These are phyloP conservation scores for Drosophila affinis DNA, from an alignment of 2,888 invertebrate species.

Conservation along the genomic window DNA sequence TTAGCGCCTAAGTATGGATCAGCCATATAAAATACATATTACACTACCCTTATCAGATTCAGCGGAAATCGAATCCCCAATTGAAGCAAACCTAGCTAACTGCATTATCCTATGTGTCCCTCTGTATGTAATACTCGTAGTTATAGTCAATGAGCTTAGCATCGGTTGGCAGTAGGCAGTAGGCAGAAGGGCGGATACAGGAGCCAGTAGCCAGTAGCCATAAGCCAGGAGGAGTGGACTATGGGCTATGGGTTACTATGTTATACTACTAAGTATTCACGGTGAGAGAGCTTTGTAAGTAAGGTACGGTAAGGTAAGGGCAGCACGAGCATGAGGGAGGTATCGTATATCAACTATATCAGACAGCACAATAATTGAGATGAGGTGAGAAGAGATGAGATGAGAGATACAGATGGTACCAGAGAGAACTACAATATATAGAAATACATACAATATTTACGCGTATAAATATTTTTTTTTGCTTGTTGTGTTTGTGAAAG, in stretches of 20 bases:
- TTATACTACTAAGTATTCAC: conserved; percentile 17
- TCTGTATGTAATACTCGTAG: conserved; percentile 37
- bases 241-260: conserved; percentile 18
- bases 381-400: background rate
- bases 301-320: conserved; percentile 38
- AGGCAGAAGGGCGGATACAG: background rate
- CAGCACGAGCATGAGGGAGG: conserved; percentile 22
- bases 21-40: conserved; percentile 14
- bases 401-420: conserved; percentile 50
- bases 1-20: conserved; percentile 61
- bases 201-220: background rate
- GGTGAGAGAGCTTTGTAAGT: conserved; percentile 68
- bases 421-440: conserved; percentile 36
- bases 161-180: conserved; percentile 11
- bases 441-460: conserved; percentile 21
- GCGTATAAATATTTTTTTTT: conserved; percentile 39
- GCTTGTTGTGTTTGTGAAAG: conserved; percentile 58
- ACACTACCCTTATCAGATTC: conserved; percentile 3
- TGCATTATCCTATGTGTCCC: conserved; percentile 13
- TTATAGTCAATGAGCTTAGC: conserved; percentile 35
- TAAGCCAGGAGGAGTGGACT: background rate
- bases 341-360: conserved; percentile 13
- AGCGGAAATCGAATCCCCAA: background rate
- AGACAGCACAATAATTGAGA: conserved; percentile 63
- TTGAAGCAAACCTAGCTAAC: conserved; percentile 1